Percentiles rank a stretch among this genome's conserved stretches.
phyloP scores from a whole-genome alignment of 2,797 vertebrate species.

The Agapornis canus region DNA sequence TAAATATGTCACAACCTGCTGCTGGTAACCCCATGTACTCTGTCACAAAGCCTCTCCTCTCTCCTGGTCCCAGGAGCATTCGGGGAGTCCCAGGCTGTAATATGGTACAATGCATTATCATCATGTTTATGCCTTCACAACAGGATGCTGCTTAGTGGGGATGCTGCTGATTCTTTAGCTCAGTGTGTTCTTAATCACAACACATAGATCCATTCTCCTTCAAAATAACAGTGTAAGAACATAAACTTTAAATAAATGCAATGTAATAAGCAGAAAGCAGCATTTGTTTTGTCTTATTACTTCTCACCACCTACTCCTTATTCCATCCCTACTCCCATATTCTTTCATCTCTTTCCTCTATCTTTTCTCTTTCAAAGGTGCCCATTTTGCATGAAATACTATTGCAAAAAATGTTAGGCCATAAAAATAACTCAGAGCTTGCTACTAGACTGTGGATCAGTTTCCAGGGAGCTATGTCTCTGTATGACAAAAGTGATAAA shows the following conservation, averaged over 20 bases:
- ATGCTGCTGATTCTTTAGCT: neutral
- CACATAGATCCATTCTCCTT: neutral
- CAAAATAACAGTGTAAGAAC: neutral
- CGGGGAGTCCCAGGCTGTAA: neutral
- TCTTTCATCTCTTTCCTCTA: neutral
- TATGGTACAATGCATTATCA: neutral
- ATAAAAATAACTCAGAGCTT: neutral
- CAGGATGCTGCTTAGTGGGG: neutral
- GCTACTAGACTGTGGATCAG: neutral
- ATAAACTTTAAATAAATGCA: neutral
- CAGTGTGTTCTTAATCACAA: neutral
- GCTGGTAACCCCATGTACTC: neutral
- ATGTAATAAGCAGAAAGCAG: neutral
- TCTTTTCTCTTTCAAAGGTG: neutral
- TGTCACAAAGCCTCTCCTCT: neutral
- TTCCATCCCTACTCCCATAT: neutral
- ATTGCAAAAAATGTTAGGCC: neutral
- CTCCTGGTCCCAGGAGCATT: neutral
- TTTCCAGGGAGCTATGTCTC: neutral
- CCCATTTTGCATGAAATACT: neutral
- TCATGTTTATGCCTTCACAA: neutral
- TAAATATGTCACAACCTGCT: neutral
- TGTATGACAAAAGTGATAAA: neutral
- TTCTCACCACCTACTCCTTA: neutral
- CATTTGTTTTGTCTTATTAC: neutral